Conservation (phyloP, 2,888 invertebrate species). For the Nephrotoma flavescens region DNA sequence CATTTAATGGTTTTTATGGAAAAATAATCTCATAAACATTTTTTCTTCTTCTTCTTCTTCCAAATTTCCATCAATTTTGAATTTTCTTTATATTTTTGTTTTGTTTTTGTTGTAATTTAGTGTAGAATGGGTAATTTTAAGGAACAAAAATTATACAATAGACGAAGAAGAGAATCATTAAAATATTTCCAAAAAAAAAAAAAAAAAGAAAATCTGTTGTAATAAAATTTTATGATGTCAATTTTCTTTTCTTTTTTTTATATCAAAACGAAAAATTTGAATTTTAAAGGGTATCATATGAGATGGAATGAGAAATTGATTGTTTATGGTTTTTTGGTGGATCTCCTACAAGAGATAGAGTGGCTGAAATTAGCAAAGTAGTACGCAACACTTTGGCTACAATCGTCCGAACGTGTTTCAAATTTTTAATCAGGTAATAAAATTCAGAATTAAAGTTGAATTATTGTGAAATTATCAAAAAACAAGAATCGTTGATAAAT, state of each 20-base stretch:
- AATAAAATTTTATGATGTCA: background rate
- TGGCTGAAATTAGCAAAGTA: background rate
- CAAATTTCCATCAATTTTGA: background rate
- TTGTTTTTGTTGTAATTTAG: background rate
- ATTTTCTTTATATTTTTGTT: background rate
- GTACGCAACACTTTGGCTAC: background rate
- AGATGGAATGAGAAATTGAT: conserved; percentile 1
- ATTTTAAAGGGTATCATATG: background rate
- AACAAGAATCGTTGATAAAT: background rate
- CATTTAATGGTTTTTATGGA: background rate
- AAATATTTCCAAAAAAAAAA: background rate
- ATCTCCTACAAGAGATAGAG: background rate
- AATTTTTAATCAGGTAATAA: background rate
- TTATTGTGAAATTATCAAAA: background rate
- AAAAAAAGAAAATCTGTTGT: background rate
- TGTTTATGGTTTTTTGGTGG: conserved; percentile 2
- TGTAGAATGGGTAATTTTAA: background rate
- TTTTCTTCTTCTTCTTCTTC: background rate
- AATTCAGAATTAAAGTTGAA: background rate
- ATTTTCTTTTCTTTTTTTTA: background rate
- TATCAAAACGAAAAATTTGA: background rate
- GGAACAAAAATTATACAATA: background rate
- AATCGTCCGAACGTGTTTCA: background rate
- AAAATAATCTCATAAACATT: background rate
- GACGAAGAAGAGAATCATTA: background rate